Percentiles rank a stretch among this genome's conserved stretches.
Evolutionary conservation across 2,113 vertebrate species (phyloP).

Genomic region (Camelus dromedarius): DNA sequence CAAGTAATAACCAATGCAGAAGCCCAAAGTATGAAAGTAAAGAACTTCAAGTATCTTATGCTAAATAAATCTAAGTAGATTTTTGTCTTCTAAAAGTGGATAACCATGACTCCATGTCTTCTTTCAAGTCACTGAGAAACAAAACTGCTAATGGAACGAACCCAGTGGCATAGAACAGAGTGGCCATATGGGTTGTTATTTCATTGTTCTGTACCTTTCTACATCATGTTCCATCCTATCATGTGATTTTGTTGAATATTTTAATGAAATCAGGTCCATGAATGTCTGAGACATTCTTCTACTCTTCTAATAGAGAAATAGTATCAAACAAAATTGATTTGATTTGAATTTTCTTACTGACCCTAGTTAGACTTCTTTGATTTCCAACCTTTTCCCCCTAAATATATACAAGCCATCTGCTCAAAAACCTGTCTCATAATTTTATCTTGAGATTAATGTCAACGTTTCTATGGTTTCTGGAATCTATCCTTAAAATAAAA

Average conservation of each 20-base stretch:
- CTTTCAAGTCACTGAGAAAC: not conserved
- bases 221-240: not conserved
- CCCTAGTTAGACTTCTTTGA: conserved; percentile 11
- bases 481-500: conserved; percentile 62
- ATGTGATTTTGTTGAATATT: not conserved
- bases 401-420: conserved; percentile 52
- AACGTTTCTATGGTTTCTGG: conserved; percentile 70
- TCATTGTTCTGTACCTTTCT: not conserved
- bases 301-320: not conserved
- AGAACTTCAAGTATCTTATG: not conserved
- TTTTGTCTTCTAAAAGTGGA: conserved; percentile 36
- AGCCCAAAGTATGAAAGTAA: not conserved
- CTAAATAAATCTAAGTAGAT: not conserved
- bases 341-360: conserved; percentile 59
- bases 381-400: not conserved
- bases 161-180: not conserved
- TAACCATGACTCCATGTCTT: not conserved
- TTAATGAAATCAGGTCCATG: not conserved
- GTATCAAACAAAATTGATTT: not conserved
- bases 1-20: not conserved
- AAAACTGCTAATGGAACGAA: not conserved
- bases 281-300: not conserved
- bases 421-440: conserved; percentile 60
- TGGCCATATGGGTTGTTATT: not conserved
- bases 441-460: conserved; percentile 67